Conservation (phyloP, 2,113 vertebrate genomes). For the Rhodinocichla rosea region DNA sequence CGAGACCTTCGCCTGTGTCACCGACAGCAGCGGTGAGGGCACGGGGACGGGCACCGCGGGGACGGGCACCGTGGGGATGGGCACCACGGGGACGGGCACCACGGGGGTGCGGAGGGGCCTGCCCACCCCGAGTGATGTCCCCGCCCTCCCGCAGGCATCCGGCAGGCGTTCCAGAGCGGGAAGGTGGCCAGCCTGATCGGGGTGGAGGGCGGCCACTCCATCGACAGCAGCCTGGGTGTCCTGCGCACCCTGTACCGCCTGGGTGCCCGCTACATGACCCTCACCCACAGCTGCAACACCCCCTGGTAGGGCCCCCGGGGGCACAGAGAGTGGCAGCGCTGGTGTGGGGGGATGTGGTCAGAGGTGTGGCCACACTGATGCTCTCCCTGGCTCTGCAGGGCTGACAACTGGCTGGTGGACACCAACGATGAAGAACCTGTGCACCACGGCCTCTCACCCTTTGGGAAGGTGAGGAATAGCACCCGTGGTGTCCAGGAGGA, state of each 20-base stretch:
- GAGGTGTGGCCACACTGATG: not conserved
- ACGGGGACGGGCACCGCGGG: fast-evolving
- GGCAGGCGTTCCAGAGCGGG: constrained; percentile 50
- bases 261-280: constrained; percentile 91
- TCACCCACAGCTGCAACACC: constrained; percentile 94
- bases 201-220: constrained; percentile 91
- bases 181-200: constrained; percentile 90
- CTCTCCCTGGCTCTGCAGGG: constrained; percentile 66
- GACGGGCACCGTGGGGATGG: too few relatives aligned
- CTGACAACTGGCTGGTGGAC: constrained; percentile 93
- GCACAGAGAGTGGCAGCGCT: not conserved
- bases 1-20: constrained; percentile 76
- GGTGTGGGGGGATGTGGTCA: fast-evolving
- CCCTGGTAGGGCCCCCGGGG: constrained; percentile 78
- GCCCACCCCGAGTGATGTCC: fast-evolving
- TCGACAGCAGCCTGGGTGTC: constrained; percentile 90
- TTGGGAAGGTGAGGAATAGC: constrained; percentile 82
- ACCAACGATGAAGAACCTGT: constrained; percentile 26
- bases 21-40: constrained; percentile 70
- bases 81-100: too few relatives aligned
- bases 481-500: fast-evolving
- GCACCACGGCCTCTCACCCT: constrained; percentile 81
- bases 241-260: constrained; percentile 85
- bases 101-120: fast-evolving
- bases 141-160: constrained; percentile 67